These are phyloP conservation scores for Heterodera filipjevi DNA, from an alignment of 2,888 invertebrate species.

Conservation along the genomic window DNA sequence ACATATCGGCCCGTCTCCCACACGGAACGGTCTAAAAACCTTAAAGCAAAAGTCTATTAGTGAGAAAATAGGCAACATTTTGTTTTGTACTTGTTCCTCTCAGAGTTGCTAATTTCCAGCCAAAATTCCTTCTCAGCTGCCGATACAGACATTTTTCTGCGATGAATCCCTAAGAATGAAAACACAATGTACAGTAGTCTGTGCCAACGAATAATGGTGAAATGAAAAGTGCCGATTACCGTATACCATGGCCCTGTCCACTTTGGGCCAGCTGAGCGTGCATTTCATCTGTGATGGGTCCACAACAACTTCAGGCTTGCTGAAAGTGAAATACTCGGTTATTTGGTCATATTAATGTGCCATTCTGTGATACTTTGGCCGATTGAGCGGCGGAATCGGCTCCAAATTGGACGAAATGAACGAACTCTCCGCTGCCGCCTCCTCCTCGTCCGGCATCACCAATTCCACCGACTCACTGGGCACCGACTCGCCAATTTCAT, in stretches of 20 bases:
- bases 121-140: conserved; percentile 44
- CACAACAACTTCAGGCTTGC: conserved; percentile 16
- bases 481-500: conserved; percentile 35
- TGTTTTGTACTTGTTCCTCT: conserved; percentile 34
- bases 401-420: neutral
- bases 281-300: conserved; percentile 14
- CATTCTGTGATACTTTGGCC: conserved; percentile 25
- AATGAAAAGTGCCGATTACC: neutral
- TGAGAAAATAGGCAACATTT: neutral
- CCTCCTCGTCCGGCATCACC: conserved; percentile 36
- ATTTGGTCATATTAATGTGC: neutral
- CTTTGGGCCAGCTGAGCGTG: conserved; percentile 28
- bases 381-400: conserved; percentile 17
- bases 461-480: conserved; percentile 34
- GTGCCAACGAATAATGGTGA: neutral
- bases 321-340: neutral
- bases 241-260: conserved; percentile 34
- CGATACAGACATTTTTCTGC: conserved; percentile 14
- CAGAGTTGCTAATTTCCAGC: conserved; percentile 59
- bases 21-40: conserved; percentile 56
- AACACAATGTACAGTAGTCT: neutral
- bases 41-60: neutral
- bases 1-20: conserved; percentile 45
- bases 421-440: neutral
- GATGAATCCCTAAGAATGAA: conserved; percentile 12